Base-by-base conservation (phyloP, 2,888 invertebrate genomes). In the Polymixis flavicincta region DNA sequence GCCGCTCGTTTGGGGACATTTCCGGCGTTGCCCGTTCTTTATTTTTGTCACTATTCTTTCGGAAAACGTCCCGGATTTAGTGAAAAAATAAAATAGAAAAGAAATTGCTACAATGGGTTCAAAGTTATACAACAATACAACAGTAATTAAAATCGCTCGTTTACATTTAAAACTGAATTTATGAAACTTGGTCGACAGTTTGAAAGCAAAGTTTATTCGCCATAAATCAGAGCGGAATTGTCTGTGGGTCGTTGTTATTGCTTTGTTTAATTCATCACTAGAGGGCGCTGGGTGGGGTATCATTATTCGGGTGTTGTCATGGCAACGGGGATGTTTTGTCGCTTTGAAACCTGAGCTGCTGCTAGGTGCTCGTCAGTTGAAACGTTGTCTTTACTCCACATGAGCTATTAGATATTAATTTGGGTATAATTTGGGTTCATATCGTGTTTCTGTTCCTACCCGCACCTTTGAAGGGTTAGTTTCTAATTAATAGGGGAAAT, bases 171-270 rank as follows among this genome's bases (percentile, higher is more conserved):
- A 83, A 76, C 67, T 48, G 37, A 80, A 73, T 82, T 82, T 42
- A 71, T 68, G 76, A 52, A 71, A 69, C 17, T 71, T 65, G n/a
- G n/a, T 50, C 45, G 72, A 65, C 80, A 80, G 48, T 76, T 78
- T 67, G 76, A 76, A 79, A 67, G 61, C 72, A 71, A 79, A 83
- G 67, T 84, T 79, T 71, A 75, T 73, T 68, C 64, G 63, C 64
- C 32, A 83, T 87, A 76, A 87, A 87, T 84, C 76, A 84, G 68
- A 57, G 67, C 60, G 66, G 61, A 78, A 81, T 87, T 87, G 81
- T 83, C 79, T 70, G 65, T 69, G 55, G 72, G 48, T 81, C 74
- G 73, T 75, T 82, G 78, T 78, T 82, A 78, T 80, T 78, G 73
- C 80, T 78, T 70, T 80, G 81, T 81, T 78, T 81, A 77, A 84